These are phyloP conservation scores for Ennomos quercinarius DNA, from an alignment of 2,888 invertebrate species.

Conservation along the genomic window DNA sequence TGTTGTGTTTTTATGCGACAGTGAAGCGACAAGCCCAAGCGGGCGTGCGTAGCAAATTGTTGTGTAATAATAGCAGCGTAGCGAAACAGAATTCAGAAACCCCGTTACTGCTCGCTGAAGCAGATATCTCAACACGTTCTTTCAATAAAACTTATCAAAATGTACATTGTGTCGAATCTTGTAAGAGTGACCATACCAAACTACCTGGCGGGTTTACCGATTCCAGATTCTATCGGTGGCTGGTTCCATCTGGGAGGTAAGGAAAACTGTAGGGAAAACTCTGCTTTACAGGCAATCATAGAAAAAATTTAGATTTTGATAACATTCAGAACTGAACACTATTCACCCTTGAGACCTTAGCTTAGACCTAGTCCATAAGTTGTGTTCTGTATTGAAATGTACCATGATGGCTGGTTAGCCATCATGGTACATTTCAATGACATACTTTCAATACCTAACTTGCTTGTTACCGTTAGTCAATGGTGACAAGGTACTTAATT, in stretches of 20 bases:
- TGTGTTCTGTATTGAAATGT: not conserved
- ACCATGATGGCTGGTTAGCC: not conserved
- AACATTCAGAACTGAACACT: no score
- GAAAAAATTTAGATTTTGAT: no score
- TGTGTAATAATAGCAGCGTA: conserved; percentile 33
- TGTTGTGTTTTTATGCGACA: conserved; percentile 6
- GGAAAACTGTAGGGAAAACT: conserved; percentile 14
- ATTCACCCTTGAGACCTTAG: no score
- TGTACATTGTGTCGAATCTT: conserved; percentile 91
- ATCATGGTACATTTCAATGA: conserved; percentile 32
- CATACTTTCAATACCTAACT: conserved; percentile 42
- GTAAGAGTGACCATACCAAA: conserved; percentile 93
- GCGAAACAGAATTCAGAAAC: conserved; percentile 15
- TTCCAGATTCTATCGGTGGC: conserved; percentile 93
- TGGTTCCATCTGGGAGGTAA: conserved; percentile 94
- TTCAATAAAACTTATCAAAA: conserved; percentile 54
- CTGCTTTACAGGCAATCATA: no score
- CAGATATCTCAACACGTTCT: conserved; percentile 5
- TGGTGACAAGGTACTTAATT: not conserved
- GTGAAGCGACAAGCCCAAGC: not conserved
- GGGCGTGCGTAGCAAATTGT: conserved; percentile 17
- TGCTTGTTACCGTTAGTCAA: conserved; percentile 5
- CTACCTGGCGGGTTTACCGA: conserved; percentile 93
- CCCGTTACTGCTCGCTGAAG: conserved; percentile 17
- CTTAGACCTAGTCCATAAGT: no score